Evolutionary conservation across 2,797 vertebrate species (phyloP).

Genomic region (Prionace glauca): DNA sequence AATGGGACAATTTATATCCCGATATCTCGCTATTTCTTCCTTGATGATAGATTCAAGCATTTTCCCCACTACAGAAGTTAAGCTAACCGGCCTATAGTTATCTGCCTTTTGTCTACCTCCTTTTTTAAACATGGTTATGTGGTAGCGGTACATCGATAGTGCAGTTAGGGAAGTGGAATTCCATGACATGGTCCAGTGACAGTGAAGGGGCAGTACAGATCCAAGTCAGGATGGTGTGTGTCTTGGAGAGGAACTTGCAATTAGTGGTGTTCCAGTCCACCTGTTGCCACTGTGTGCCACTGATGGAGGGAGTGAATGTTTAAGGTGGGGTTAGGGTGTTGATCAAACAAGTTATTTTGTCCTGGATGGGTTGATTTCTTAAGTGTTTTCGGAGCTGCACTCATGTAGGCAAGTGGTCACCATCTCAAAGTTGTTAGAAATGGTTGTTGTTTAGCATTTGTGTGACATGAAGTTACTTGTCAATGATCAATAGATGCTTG

Average conservation of each 20-base stretch:
- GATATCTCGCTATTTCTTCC: too few species aligned
- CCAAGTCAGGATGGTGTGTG: background rate
- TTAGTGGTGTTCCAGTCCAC: background rate
- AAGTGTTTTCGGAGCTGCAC: background rate
- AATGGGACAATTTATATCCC: too few species aligned
- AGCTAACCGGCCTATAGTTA: too few species aligned
- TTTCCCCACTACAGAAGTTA: too few species aligned
- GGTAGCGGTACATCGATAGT: background rate
- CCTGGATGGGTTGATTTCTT: background rate
- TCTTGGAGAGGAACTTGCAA: background rate
- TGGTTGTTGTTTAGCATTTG: background rate
- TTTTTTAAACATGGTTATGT: too few species aligned
- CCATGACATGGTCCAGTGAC: background rate
- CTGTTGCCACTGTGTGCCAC: background rate
- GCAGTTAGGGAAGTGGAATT: background rate
- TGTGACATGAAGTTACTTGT: background rate
- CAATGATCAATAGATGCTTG: background rate
- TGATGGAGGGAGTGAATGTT: background rate
- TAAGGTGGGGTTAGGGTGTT: background rate
- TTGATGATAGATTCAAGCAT: too few species aligned
- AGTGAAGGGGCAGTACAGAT: background rate
- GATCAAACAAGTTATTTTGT: background rate
- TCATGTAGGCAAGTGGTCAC: too few species aligned
- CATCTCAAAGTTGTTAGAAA: background rate
- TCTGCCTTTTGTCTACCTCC: too few species aligned